phyloP scores from a whole-genome alignment of 2,113 vertebrate genomes.

The Podarcis cretensis region DNA sequence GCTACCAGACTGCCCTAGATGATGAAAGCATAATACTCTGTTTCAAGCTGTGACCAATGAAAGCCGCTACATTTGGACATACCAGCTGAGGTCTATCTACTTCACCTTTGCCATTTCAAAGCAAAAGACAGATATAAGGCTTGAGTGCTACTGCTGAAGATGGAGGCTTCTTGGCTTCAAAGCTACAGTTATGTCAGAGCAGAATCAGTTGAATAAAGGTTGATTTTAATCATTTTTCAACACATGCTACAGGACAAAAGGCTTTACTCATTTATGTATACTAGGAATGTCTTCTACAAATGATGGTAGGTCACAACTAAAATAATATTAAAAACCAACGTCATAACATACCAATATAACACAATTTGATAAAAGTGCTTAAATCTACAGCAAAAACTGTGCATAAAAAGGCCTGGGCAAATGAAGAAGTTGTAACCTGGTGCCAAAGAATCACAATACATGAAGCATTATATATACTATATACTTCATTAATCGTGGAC shows the following conservation, averaged over 20 bases:
- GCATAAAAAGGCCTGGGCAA: no score
- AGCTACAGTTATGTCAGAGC: neutral
- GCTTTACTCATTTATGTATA: neutral
- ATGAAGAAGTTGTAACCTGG: neutral
- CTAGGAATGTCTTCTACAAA: neutral
- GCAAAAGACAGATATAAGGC: neutral
- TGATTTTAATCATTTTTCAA: neutral
- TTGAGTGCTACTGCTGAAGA: neutral
- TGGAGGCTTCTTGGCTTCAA: neutral
- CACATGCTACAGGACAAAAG: neutral
- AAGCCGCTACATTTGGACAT: neutral
- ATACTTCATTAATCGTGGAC: neutral
- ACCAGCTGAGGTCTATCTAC: neutral
- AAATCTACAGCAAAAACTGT: neutral
- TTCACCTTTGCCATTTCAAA: constrained; percentile 9
- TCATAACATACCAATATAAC: neutral
- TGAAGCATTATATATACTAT: neutral
- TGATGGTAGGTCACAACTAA: neutral
- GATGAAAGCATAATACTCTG: neutral
- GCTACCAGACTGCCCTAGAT: neutral
- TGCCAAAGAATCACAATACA: neutral
- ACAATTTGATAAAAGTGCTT: neutral
- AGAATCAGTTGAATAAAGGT: neutral
- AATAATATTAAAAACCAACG: neutral
- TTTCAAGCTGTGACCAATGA: neutral